Base-by-base conservation (phyloP, 1,140 invertebrate species). In the Saccostrea cuccullata region DNA sequence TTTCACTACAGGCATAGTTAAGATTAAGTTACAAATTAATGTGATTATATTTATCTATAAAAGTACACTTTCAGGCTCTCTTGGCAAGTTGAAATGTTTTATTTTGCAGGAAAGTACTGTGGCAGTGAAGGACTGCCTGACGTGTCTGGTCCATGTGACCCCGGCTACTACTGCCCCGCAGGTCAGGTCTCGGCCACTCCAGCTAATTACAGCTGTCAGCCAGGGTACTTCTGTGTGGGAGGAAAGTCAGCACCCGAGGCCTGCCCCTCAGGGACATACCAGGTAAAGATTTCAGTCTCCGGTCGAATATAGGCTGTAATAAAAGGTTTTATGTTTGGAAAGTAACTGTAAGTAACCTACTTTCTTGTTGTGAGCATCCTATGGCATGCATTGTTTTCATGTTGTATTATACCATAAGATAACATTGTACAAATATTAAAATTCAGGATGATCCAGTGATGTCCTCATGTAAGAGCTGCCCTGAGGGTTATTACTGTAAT, bases 401-500 rank as follows among this genome's bases (percentile, higher is more conserved):
- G 40, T 58, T 55, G 13, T 56, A 30, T n/a, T 11, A 84, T 20
- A 13, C 1, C 17, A 12, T 17, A 23, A 8, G 11, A 55, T 15
- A 20, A 26, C 17, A 84, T 6, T n/a, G 17, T 47, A 60, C 36
- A 67, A 13, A 70, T 47, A 30, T 85, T 85, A 26, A 86, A 55
- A 77, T 36, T 26, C 82, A 94, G 93, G 87, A 93, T 67, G 67
- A 88, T 30, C 89, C 89, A 6, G 91, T 91, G 5, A 88, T 90
- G 36, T 91, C 91, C 13, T 36, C 40, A 11, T 94, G 94, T 88
- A 91, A 92, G 13, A 90, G 55, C 17, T 94, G 94, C 89, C 93
- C 92, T 4, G 92, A 92, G 77, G 93, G 94, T 30, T 94, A 92
- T 85, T 94, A 92, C 90, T 94, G 94, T 90, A 82, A 94, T 88